Evolutionary conservation across 2,888 invertebrate species (phyloP).

Genomic region (Apeira syringaria): DNA sequence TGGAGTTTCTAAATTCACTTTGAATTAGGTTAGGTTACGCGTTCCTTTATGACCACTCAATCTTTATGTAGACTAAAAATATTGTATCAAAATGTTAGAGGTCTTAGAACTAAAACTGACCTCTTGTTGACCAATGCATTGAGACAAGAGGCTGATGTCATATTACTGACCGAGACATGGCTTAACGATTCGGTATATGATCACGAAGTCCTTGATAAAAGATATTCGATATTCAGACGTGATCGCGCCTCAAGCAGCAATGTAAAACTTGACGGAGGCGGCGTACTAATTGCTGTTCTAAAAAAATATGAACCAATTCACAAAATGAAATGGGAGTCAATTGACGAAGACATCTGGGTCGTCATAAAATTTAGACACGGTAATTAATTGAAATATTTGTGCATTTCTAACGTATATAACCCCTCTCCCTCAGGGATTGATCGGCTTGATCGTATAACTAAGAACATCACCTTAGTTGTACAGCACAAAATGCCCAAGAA

Average conservation of each 20-base stretch:
- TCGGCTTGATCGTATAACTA: background rate
- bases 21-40: too few species aligned
- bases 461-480: background rate
- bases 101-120: background rate
- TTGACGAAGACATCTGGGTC: background rate
- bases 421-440: too few species aligned
- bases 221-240: constrained; percentile 10
- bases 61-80: background rate
- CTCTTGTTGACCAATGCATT: background rate
- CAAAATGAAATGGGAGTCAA: background rate
- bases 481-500: background rate
- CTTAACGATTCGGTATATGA: constrained; percentile 10
- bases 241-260: constrained; percentile 2
- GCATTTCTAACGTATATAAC: background rate
- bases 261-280: background rate
- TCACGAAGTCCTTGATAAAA: constrained; percentile 7
- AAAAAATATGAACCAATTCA: background rate
- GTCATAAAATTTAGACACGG: background rate
- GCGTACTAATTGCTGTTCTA: background rate
- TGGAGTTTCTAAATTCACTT: too few species aligned
- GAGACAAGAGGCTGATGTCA: background rate
- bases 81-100: background rate
- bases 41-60: too few species aligned
- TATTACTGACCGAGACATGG: constrained; percentile 8
- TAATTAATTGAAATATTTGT: background rate